Evolutionary conservation across 1,140 invertebrate genomes (phyloP), one percentile per base, ranked within the genome.

Genomic region (Aphelenchoides avenae): DNA sequence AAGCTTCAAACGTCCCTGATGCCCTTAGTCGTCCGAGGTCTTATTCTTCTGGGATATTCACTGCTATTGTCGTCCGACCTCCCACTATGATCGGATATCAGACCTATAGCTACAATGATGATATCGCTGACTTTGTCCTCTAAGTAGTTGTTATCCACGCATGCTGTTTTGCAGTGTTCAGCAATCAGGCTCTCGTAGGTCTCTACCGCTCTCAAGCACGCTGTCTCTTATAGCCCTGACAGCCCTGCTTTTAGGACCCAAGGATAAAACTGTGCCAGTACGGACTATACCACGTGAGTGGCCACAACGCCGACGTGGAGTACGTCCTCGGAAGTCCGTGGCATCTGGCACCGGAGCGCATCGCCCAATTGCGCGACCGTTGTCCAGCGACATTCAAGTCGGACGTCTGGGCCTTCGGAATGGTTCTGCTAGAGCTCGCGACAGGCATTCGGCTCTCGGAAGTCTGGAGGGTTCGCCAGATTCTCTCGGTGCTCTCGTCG

Each of bases 371-470:
- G n/a, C n/a, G n/a, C n/a, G n/a, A 66, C 5, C 13, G 44, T 31
- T 24, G n/a, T 18, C 15, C 30, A 7, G 57, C 61, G 9, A 56
- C 11, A 11, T 69, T 31, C 39, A 67, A 67, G 42, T 51, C 67
- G 2, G 62, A 65, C 36, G 39, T 64, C 30, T 65, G 62, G 62
- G 30, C 62, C 15, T 52, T 65, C 41, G 62, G 62, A n/a, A 65
- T 65, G 33, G 29, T 65, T 15, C 27, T 65, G 15, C 5, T 65
- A 20, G 66, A 68, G 41, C 13, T 62, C 4, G 66, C 63, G 36
- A 29, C 47, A n/a, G 22, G 47, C 15, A 22, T 24, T 11, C 26
- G 41, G 37, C 34, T 65, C 2, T 30, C 13, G 30, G 52, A 64
- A 2, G 52, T 64, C 40, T 64, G 68, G 68, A 37, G 57, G 26